Evolutionary conservation across 2,113 vertebrate genomes (phyloP), one percentile per base, ranked within the genome.

Genomic region (Loxodonta africana): DNA sequence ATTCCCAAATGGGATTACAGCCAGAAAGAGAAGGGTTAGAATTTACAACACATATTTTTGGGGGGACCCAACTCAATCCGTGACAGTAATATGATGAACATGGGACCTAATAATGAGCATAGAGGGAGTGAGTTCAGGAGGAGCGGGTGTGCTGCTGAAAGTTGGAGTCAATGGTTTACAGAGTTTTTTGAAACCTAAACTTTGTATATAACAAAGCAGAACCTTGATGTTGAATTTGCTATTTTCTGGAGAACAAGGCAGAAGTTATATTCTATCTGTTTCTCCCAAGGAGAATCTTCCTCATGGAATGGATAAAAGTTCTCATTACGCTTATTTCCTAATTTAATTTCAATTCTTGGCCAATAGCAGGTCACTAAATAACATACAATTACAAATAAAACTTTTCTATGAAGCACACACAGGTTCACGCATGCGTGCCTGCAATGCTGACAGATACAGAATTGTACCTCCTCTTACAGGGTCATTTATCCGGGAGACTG

Each of bases 401-500:
- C 12, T 82, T 88, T 92, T 81, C 46, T 97, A 48, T 85, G 71
- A 46, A 74, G 23, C 23, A 86, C 1, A 18, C 11, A 71, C 11
- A 71, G 15, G 8, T 12, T 1, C 8, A 46, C 1, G 7, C 11
- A 26, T 2, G 1, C 17, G 3, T 20, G 26, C 2, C 30, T 65
- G 63, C 48, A 73, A 8, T 44, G 8, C 23, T 78, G 21, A 37
- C 30, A 65, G 10, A 88, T 17, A n/a, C 88, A 95, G n/a, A 91
- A 67, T 3, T 44, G 9, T 60, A 28, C n/a, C 20, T 91, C 18
- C 11, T 93, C 48, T 96, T 57, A 33, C 37, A 86, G 86, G 26
- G 65, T 86, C 76, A 87, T 97, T 84, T 97, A 86, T 93, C 89
- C 23, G 44, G 76, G 17, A 92, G 8, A 90, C 51, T 90, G 65